phyloP scores from a whole-genome alignment of 2,797 vertebrate genomes.

The Pangasius larnaudii region DNA sequence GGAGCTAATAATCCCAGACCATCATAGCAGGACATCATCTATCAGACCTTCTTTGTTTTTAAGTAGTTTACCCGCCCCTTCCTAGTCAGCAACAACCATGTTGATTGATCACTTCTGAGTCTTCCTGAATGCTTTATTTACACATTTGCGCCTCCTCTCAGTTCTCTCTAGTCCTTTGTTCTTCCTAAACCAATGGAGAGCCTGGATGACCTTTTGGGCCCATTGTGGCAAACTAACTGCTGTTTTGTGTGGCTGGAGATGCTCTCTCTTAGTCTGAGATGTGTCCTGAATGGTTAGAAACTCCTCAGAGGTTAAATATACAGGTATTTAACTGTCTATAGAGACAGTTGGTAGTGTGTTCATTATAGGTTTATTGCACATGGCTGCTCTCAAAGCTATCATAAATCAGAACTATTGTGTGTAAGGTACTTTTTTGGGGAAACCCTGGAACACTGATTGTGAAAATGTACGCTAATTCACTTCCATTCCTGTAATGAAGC shows the following conservation, averaged over 20 bases:
- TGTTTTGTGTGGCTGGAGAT: constrained; percentile 38
- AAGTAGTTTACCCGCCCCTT: not conserved
- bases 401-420: not conserved
- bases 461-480: not conserved
- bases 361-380: not conserved
- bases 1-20: not conserved
- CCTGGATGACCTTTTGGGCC: constrained; percentile 17
- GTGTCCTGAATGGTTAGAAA: constrained; percentile 16
- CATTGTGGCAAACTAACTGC: not conserved
- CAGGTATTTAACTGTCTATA: constrained; percentile 22
- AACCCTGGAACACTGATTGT: not conserved
- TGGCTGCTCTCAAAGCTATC: not conserved
- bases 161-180: constrained; percentile 43
- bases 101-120: constrained; percentile 2
- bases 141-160: not conserved
- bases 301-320: not conserved
- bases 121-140: constrained; percentile 13
- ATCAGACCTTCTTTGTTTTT: not conserved
- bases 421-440: not conserved
- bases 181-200: constrained; percentile 34
- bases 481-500: not conserved
- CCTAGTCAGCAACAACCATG: not conserved
- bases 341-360: not conserved
- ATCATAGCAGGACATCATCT: not conserved
- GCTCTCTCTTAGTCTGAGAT: constrained; percentile 28